Percentiles rank a stretch among this genome's conserved stretches.
These are phyloP conservation scores for Sitta europaea DNA, from an alignment of 2,113 vertebrate genomes.

Conservation along the genomic window DNA sequence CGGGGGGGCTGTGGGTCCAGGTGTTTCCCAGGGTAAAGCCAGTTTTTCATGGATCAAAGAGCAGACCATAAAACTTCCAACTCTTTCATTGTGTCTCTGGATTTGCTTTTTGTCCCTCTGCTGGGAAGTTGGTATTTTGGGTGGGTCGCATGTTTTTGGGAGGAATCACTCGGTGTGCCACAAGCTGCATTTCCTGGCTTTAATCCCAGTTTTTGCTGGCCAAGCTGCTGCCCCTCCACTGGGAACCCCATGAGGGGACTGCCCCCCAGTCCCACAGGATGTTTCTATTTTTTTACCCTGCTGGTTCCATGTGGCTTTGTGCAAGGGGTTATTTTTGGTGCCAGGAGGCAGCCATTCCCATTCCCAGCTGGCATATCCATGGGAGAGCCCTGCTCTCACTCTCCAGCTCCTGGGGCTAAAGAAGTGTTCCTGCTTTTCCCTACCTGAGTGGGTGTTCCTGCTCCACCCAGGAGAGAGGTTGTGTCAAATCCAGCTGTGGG, in stretches of 20 bases:
- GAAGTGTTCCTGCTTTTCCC: background rate
- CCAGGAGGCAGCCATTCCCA: background rate
- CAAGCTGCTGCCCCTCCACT: background rate
- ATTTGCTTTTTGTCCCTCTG: background rate
- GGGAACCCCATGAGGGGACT: background rate
- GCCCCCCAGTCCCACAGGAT: rapidly evolving
- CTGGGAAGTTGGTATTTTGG: background rate
- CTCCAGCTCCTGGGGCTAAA: background rate
- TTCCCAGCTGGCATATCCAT: background rate
- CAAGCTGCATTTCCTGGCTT: background rate
- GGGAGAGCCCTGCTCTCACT: background rate
- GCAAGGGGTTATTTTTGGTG: background rate
- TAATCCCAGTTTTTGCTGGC: background rate
- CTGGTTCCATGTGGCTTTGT: background rate
- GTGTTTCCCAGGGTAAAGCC: background rate
- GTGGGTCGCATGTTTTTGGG: background rate
- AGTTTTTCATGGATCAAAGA: background rate
- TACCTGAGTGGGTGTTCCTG: background rate
- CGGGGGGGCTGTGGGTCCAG: rapidly evolving
- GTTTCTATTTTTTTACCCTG: background rate
- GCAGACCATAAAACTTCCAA: background rate
- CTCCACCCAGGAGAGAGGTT: background rate
- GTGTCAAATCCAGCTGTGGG: background rate
- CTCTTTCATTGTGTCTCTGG: background rate
- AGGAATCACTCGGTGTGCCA: background rate